Percentiles rank a stretch among this genome's conserved stretches.
Conservation (phyloP, 2,797 vertebrate species). For the Oryzias dopingdopingensis region DNA sequence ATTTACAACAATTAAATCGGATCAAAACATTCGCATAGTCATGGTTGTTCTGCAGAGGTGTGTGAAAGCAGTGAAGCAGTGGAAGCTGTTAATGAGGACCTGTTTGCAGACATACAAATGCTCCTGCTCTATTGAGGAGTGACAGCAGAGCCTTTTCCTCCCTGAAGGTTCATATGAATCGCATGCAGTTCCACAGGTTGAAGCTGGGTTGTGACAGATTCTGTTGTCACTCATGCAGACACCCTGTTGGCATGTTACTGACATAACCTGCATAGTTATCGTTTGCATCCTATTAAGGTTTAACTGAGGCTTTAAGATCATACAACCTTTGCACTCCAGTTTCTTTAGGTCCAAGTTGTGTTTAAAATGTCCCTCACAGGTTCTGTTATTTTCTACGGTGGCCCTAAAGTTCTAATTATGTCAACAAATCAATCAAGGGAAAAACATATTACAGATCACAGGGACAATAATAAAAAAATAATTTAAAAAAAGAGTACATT, state of each 20-base stretch:
- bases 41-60: background rate
- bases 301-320: no score
- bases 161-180: slow-evolving; percentile 53
- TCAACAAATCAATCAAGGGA: no score
- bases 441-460: no score
- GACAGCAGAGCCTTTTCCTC: slow-evolving; percentile 38
- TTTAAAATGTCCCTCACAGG: no score
- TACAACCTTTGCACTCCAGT: no score
- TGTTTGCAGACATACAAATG: slow-evolving; percentile 34
- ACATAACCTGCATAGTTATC: background rate
- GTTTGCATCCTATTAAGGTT: background rate
- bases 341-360: no score
- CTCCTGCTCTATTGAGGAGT: slow-evolving; percentile 36
- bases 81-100: slow-evolving; percentile 45
- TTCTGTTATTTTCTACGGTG: no score
- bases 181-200: slow-evolving; percentile 37
- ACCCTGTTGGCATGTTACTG: slow-evolving; percentile 3
- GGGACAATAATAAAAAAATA: no score
- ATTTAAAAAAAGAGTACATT: no score
- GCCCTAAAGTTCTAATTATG: no score
- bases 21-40: slow-evolving; percentile 17
- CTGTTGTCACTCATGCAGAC: slow-evolving; percentile 20
- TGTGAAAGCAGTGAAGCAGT: slow-evolving; percentile 15
- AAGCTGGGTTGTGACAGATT: slow-evolving; percentile 41
- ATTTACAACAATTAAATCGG: slow-evolving; percentile 17